These are phyloP conservation scores for Lepeophtheirus salmonis DNA, from an alignment of 1,140 invertebrate species.

Conservation along the genomic window DNA sequence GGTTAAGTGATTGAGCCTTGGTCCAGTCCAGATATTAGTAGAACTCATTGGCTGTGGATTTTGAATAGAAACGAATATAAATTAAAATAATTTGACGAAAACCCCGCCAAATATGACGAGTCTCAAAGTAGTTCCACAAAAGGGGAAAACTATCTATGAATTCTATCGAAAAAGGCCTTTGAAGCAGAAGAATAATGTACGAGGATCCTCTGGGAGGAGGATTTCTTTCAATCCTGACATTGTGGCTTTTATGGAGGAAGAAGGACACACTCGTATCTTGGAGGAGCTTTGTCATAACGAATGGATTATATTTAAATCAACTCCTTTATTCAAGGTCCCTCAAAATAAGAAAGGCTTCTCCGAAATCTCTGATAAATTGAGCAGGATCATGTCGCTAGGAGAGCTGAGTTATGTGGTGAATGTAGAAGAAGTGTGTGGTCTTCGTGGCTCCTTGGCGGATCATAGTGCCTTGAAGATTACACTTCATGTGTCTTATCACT, in stretches of 20 bases:
- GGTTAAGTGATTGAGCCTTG: no score
- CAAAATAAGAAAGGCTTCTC: not conserved
- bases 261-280: not conserved
- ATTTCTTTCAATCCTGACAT: not conserved
- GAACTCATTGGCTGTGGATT: no score
- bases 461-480: not conserved
- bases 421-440: no score
- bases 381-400: not conserved
- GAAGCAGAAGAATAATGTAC: no score
- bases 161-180: not conserved
- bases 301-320: not conserved
- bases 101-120: no score
- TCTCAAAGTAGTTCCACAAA: no score
- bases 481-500: not conserved
- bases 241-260: not conserved
- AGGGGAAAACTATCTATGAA: not conserved
- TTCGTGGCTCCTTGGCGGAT: not conserved
- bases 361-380: not conserved
- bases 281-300: not conserved
- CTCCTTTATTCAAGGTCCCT: not conserved
- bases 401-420: no score
- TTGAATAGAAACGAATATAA: no score
- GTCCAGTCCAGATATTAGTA: no score
- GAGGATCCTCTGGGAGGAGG: no score
- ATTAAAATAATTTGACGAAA: no score